phyloP scores from a whole-genome alignment of 2,888 invertebrate genomes.

The Xylota sylvarum region DNA sequence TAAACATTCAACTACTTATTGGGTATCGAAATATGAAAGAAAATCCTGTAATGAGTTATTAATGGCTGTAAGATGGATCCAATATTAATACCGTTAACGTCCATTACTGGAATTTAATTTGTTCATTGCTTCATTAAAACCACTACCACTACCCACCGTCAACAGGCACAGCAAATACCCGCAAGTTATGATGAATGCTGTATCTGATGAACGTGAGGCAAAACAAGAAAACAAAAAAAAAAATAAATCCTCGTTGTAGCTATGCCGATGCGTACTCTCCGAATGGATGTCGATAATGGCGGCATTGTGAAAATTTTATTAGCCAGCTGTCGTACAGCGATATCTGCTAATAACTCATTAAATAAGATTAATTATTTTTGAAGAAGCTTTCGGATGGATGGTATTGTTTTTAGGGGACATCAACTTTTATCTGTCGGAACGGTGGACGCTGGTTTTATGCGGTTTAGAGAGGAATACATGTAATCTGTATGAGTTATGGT shows the following conservation, averaged over 20 bases:
- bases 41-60: conserved; percentile 29
- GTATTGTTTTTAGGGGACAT: conserved; percentile 3
- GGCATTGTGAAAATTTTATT: conserved; percentile 55
- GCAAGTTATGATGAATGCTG: conserved; percentile 42
- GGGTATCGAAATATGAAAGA: conserved; percentile 2
- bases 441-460: conserved; percentile 3
- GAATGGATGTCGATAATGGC: conserved; percentile 9
- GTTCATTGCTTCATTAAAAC: conserved; percentile 45
- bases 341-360: conserved; percentile 65
- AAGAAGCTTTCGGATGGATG: conserved; percentile 22
- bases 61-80: conserved; percentile 18
- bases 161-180: conserved; percentile 8
- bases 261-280: neutral
- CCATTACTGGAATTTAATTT: conserved; percentile 55
- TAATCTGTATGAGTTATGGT: conserved; percentile 33
- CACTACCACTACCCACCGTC: neutral
- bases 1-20: neutral
- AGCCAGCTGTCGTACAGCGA: conserved; percentile 57
- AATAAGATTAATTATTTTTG: conserved; percentile 65
- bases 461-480: conserved; percentile 10
- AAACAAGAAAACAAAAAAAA: neutral
- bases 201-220: conserved; percentile 14
- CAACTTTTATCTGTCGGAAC: conserved; percentile 19
- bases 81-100: conserved; percentile 29
- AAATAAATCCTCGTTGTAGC: neutral